These are phyloP conservation scores for Laticauda colubrina DNA, from an alignment of 2,113 vertebrate genomes.

Conservation along the genomic window DNA sequence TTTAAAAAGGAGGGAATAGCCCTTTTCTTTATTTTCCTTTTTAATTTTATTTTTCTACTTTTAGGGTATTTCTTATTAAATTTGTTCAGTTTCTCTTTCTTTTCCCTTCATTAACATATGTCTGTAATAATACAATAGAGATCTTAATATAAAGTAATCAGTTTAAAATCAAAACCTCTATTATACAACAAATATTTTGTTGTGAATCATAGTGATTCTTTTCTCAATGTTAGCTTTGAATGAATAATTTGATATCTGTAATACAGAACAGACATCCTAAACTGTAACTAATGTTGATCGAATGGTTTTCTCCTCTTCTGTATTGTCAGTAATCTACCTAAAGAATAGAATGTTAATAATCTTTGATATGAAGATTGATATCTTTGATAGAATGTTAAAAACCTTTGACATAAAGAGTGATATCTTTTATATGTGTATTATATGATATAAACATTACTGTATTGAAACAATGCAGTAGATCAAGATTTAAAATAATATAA, in stretches of 20 bases:
- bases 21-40: background rate
- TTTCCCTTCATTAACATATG: background rate
- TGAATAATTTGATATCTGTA: background rate
- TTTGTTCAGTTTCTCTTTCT: background rate
- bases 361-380: background rate
- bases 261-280: background rate
- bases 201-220: background rate
- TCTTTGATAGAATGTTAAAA: too few species aligned
- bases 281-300: background rate
- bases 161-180: background rate
- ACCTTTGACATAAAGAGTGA: background rate
- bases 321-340: background rate
- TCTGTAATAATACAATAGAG: background rate
- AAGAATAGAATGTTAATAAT: background rate
- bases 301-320: background rate
- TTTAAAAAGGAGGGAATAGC: background rate
- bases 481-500: background rate
- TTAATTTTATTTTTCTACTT: background rate
- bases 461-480: background rate
- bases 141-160: background rate
- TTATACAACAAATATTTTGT: background rate
- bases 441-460: background rate
- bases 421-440: background rate
- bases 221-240: background rate
- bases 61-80: background rate